Conservation (phyloP, 2,888 invertebrate species). For the Synergus laeviventris region DNA sequence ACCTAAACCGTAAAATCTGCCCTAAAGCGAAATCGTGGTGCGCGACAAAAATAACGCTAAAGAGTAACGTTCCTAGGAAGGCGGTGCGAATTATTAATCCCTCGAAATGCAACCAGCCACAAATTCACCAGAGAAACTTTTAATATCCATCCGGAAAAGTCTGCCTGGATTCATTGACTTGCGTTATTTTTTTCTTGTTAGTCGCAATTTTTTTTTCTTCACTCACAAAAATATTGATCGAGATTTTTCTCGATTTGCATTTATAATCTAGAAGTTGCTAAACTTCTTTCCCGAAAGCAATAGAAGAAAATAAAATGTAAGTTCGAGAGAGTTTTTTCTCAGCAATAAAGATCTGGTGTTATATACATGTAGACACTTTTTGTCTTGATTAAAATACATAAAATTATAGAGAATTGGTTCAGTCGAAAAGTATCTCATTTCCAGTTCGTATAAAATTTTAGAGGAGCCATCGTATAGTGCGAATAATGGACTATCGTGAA, state of each 20-base stretch:
- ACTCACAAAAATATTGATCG: background rate
- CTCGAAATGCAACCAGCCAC: constrained; percentile 42
- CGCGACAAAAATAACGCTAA: constrained; percentile 50
- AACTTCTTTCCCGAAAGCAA: background rate
- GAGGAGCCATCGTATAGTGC: background rate
- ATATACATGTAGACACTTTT: too few species aligned
- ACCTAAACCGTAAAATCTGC: constrained; percentile 56
- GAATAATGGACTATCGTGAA: background rate
- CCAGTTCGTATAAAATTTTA: background rate
- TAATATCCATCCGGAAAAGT: constrained; percentile 41
- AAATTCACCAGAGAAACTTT: constrained; percentile 18
- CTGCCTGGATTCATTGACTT: constrained; percentile 22
- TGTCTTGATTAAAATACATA: background rate
- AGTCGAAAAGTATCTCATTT: background rate
- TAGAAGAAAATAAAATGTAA: too few species aligned
- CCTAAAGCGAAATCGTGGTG: constrained; percentile 56
- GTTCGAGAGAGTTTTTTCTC: too few species aligned
- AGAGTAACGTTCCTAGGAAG: constrained; percentile 40
- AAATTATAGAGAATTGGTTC: background rate
- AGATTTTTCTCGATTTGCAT: background rate
- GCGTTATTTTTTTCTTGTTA: background rate
- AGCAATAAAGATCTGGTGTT: too few species aligned
- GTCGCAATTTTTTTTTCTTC: background rate
- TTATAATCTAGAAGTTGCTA: background rate
- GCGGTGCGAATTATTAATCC: constrained; percentile 55